Evolutionary conservation across 2,888 invertebrate genomes (phyloP), one percentile per base, ranked within the genome.

Genomic region (Hirtodrosophila confusa): DNA sequence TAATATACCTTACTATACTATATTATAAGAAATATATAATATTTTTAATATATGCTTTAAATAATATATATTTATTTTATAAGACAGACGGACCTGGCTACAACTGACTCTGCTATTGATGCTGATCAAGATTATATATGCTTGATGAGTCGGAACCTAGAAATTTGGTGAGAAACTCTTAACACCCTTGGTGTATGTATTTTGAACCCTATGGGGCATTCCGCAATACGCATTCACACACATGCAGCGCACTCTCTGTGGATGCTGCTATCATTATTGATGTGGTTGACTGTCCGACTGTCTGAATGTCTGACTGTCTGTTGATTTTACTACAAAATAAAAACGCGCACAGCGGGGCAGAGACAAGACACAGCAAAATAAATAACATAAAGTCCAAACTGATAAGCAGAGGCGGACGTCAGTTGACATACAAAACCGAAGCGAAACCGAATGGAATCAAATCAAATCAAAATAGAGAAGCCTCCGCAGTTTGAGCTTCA

Each of bases 341-440:
- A 80, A 75, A 84, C 63, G 53, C 39, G 43, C 47, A 11, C 57
- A 55, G 69, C 58, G 43, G 65, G 69, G n/a, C 31, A 24, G n/a
- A 40, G 53, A 71, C 55, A 60, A 64, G 63, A 60, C 48, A 48
- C 47, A 61, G 51, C 37, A 62, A 69, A 87, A 82, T 74, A 82
- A 76, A 86, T 78, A 82, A 69, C 63, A 74, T 79, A 83, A 83
- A 87, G 83, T 82, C 80, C 73, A 83, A 54, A 66, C 72, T 79
- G 86, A 83, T 87, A 83, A 86, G 79, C 47, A 62, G 63, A 69
- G 66, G 49, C 61, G 64, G 67, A 63, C 68, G 58, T 55, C 66
- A 69, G 56, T 73, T 72, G 78, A 63, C 69, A 69, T 40, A 53
- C 53, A 41, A 58, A 66, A 68, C n/a, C 35, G 43, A 55, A 45